phyloP scores from a whole-genome alignment of 1,140 invertebrate genomes.

The Trichoplusia ni region DNA sequence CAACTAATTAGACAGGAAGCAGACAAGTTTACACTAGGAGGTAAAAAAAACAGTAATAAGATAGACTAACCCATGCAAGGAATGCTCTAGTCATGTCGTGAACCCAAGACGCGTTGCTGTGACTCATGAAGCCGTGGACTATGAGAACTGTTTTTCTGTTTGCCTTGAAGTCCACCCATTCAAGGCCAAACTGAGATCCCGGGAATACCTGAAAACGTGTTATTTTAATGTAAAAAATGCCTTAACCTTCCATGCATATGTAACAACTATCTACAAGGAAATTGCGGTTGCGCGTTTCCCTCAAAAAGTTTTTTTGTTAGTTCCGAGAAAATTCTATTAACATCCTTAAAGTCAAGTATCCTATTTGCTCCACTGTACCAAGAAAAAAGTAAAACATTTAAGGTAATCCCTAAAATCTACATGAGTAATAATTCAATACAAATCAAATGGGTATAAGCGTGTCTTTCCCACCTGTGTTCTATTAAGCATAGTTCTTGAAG shows the following conservation, averaged over 20 bases:
- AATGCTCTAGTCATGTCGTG: constrained; percentile 78
- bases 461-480: constrained; percentile 63
- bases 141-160: constrained; percentile 80
- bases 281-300: too few relatives aligned
- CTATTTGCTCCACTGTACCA: too few relatives aligned
- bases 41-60: too few relatives aligned
- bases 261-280: background rate
- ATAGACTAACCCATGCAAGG: constrained; percentile 79
- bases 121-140: constrained; percentile 83
- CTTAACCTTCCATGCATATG: too few relatives aligned
- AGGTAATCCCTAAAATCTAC: too few relatives aligned
- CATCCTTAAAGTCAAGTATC: too few relatives aligned
- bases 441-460: too few relatives aligned
- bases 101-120: constrained; percentile 81
- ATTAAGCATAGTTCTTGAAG: constrained; percentile 46
- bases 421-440: too few relatives aligned
- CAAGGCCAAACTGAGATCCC: constrained; percentile 82
- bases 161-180: constrained; percentile 82
- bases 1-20: too few relatives aligned
- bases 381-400: too few relatives aligned
- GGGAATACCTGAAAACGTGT: constrained; percentile 52
- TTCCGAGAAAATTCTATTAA: background rate
- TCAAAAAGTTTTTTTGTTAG: background rate
- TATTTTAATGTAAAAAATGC: background rate
- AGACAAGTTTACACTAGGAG: too few relatives aligned